These are phyloP conservation scores for Myanophis thanlyinensis DNA, from an alignment of 2,113 vertebrate species.

Conservation along the genomic window DNA sequence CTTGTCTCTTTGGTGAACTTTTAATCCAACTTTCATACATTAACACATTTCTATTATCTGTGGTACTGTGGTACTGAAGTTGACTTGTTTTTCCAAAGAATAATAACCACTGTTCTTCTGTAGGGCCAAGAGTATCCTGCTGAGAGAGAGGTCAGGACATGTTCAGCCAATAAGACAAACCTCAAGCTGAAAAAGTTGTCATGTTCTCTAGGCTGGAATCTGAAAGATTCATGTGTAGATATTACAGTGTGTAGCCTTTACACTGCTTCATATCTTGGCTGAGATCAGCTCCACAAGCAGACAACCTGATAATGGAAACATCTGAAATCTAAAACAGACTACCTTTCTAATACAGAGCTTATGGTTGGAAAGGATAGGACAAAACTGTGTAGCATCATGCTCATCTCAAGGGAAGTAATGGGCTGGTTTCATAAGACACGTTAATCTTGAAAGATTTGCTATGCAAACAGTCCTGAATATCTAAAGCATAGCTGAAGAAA, in stretches of 20 bases:
- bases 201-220: background rate
- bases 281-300: background rate
- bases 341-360: background rate
- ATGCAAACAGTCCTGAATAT: background rate
- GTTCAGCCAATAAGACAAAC: slow-evolving; percentile 21
- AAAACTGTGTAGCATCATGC: background rate
- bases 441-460: background rate
- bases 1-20: slow-evolving; percentile 43
- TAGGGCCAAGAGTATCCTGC: slow-evolving; percentile 24
- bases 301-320: background rate
- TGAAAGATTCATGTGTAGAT: background rate
- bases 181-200: background rate
- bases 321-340: background rate
- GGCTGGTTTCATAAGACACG: background rate
- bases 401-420: background rate
- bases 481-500: background rate
- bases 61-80: slow-evolving; percentile 7
- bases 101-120: background rate
- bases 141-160: slow-evolving; percentile 11
- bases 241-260: background rate
- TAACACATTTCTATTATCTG: slow-evolving; percentile 47
- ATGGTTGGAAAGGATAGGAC: background rate
- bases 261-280: background rate
- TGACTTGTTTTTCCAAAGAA: background rate
- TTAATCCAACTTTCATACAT: slow-evolving; percentile 37